A percentile compares a stretch with the other conserved stretches of the same genome.
phyloP scores from a whole-genome alignment of 2,113 vertebrate genomes.

The Perca fluviatilis region DNA sequence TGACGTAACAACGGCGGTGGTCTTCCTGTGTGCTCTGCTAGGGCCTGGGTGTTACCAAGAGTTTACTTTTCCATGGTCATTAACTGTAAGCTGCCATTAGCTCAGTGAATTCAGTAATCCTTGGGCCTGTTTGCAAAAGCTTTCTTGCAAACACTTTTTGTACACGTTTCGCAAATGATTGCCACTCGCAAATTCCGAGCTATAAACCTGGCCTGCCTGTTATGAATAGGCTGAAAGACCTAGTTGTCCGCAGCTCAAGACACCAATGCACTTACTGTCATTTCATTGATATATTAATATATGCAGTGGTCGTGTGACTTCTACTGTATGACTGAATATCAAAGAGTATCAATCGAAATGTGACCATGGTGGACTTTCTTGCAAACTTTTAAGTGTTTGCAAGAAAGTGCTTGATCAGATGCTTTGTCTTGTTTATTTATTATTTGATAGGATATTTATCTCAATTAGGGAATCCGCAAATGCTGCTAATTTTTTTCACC shows the following conservation, averaged over 20 bases:
- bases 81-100: slow-evolving; percentile 17
- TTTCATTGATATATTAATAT: background rate
- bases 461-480: background rate
- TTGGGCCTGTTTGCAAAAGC: background rate
- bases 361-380: background rate
- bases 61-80: slow-evolving; percentile 43
- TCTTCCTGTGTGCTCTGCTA: slow-evolving; percentile 67
- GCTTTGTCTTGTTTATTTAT: background rate
- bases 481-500: no score
- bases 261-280: background rate
- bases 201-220: background rate
- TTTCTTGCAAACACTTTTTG: background rate
- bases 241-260: background rate
- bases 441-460: background rate
- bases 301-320: background rate
- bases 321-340: background rate
- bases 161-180: background rate
- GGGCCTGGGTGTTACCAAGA: slow-evolving; percentile 56
- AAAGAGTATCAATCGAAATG: background rate
- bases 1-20: slow-evolving; percentile 54
- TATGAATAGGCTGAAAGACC: background rate
- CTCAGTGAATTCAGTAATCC: background rate
- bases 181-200: background rate
- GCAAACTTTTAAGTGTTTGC: background rate
- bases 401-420: background rate